Base-by-base conservation (phyloP, 1,140 invertebrate species). In the Steinernema feltiae region DNA sequence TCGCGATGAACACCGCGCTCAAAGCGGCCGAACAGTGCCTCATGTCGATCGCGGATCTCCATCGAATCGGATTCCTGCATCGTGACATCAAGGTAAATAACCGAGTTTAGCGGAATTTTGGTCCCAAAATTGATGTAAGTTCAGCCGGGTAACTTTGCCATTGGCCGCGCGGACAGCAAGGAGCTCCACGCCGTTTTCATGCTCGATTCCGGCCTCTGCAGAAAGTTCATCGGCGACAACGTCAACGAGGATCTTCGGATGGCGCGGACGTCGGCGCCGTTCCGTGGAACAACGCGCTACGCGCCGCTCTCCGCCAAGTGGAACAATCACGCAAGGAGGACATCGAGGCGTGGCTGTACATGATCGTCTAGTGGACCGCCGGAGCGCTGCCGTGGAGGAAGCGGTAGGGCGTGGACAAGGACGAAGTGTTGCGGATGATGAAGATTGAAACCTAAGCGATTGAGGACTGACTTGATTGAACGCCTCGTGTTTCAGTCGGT, bases 321-420 rank as follows among this genome's bases (percentile, higher is more conserved):
- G 77, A 78, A 30, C 77, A 78, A 32, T 75, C 73, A 0, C 24
- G 77, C 18, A 78, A 78, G 41, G 77, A 78, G 32, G 77, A 78
- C 69, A 78, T 78, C 30, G 77, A 78, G 70, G 70, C 69, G 0
- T 78, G 77, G 77, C 41, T 78, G 21, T 78, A 78, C 41, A 78
- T 78, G 77, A 73, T 78, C 17, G 77, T 78, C 30, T 74, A 78
- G 69, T 78, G 77, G 77, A 78, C 77, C n/a, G 70, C 77, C n/a
- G 77, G 74, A 27, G 73, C 76, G 48, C 70, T 78, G n/a, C 77
- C 77, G 3, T 78, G 77, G 77, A 30, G 77, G 21, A 75, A 76
- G 46, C 72, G 71, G 69, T 77, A 71, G 46, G 73, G 70, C n/a
- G 30, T 35, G 27, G 71, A 78, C 69, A n/a, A 74, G 29, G 74